Base-by-base conservation (phyloP, 2,797 vertebrate species). In the Dryobates pubescens region DNA sequence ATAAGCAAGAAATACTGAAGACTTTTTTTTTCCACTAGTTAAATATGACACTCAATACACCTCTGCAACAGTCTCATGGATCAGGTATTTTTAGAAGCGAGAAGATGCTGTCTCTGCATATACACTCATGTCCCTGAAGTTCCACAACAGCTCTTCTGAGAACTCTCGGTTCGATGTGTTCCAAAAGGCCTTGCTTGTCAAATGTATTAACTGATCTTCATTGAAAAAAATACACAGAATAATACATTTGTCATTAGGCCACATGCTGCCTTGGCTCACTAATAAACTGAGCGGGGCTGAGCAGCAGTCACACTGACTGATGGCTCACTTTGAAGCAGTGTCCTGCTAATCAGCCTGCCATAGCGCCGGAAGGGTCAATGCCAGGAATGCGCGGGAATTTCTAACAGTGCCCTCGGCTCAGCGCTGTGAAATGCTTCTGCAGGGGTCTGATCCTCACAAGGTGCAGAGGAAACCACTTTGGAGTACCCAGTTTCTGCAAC, bases 221-320 rank as follows among this genome's bases (percentile, higher is more conserved):
- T 1, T 1, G 68, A 68, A 64, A 84, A 18, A 82, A 75, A 88
- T 47, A 69, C 10, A 67, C 19, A 47, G 24, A 51, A 51, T 47
- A 67, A 38, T 76, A 64, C 36, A 36, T 73, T 79, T 88, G 49
- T 91, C 84, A 76, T 94, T 92, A 62, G 6, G 70, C 18, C 34
- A 61, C 54, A 67, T 67, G 86, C 43, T 58, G 92, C 63, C 49
- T 76, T 61, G 73, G 19, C 30, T 88, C 71, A 56, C 24, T 64
- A 77, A 79, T 76, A 93, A 94, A 88, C 49, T 61, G 32, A 93
- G 65, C 89, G 88, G 80, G 68, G 7, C 47, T 71, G 61, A 90
- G 41, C 89, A 86, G n/a, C 27, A 76, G 29, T 23, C 92, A 41
- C 65, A 56, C 18, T 95, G 92, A 97, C 71, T 88, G 90, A 96